phyloP scores from a whole-genome alignment of 2,113 vertebrate genomes.

The Saimiri boliviensis region DNA sequence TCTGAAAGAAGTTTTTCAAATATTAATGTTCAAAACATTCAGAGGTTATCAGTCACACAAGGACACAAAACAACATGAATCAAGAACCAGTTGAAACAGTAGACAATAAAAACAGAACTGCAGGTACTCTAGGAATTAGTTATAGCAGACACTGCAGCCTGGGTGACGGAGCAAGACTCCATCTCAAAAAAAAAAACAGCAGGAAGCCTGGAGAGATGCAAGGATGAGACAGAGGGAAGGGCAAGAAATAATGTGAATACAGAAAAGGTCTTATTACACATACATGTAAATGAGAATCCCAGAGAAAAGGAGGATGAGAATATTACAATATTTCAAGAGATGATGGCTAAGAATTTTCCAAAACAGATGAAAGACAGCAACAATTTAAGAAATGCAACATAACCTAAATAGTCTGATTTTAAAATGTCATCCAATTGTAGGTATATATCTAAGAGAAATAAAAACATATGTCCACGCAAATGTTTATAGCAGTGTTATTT shows the following conservation, averaged over 20 bases:
- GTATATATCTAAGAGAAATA: neutral
- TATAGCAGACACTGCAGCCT: neutral
- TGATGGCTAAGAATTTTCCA: neutral
- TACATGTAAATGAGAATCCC: neutral
- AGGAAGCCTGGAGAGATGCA: neutral
- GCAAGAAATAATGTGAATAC: neutral
- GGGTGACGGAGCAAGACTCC: no score
- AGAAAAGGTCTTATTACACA: neutral
- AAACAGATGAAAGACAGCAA: neutral
- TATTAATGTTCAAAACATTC: neutral
- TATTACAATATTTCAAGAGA: neutral
- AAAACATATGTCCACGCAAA: neutral
- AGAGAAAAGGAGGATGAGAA: neutral
- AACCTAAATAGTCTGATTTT: neutral
- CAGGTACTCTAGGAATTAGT: neutral
- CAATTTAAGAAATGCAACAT: neutral
- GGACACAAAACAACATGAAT: neutral
- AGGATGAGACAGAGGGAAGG: neutral
- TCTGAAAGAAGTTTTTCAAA: neutral
- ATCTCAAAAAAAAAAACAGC: no score
- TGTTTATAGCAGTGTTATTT: neutral
- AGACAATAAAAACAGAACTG: neutral
- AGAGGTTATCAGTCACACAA: neutral
- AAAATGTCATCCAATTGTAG: neutral
- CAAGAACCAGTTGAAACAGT: neutral